Evolutionary conservation across 2,113 vertebrate species (phyloP).

Genomic region (Psittacula cyanocephala): DNA sequence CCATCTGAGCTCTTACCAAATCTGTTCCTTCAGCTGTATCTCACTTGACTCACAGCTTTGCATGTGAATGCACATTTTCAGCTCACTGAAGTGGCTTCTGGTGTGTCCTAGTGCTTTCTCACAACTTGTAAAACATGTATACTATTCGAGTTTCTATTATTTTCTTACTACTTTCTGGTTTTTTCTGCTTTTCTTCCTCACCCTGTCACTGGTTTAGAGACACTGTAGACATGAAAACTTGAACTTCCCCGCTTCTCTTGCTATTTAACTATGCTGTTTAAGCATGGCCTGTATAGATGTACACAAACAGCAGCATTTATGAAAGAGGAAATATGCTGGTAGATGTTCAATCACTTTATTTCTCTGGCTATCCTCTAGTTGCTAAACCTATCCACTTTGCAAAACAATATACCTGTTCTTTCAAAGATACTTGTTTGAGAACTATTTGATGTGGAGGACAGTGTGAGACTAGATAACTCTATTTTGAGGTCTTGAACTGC

Average conservation of each 20-base stretch:
- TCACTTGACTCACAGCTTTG: neutral
- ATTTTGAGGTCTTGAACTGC: neutral
- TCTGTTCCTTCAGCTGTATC: neutral
- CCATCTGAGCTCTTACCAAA: neutral
- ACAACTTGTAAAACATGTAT: neutral
- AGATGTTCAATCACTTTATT: neutral
- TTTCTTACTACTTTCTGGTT: neutral
- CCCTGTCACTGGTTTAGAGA: neutral
- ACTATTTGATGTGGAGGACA: neutral
- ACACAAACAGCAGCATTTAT: neutral
- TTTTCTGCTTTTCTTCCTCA: neutral
- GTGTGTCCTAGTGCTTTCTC: neutral
- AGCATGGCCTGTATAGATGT: neutral
- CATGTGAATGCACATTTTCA: neutral
- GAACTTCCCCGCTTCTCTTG: neutral
- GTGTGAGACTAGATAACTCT: neutral
- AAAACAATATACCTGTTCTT: neutral
- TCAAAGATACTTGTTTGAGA: neutral
- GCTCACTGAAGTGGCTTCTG: neutral
- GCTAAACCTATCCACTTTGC: neutral
- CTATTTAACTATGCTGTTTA: neutral
- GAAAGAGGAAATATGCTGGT: neutral
- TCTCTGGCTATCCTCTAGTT: neutral
- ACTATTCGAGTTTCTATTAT: neutral
- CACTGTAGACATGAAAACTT: neutral